Percentiles rank a stretch among this genome's conserved stretches.
Evolutionary conservation across 2,797 vertebrate genomes (phyloP).

Genomic region (Enoplosus armatus): DNA sequence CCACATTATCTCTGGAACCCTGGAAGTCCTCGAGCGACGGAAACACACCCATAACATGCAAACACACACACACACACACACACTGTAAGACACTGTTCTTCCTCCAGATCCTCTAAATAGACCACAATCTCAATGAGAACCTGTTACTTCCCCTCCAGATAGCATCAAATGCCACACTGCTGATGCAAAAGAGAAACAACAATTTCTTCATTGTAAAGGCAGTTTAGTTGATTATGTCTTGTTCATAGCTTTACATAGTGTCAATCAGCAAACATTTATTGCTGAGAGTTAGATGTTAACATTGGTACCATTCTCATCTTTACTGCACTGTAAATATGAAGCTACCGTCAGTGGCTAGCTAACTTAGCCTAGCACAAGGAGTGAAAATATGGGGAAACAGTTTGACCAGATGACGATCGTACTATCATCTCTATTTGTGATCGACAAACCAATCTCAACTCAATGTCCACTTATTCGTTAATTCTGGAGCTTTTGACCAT

Average conservation of each 20-base stretch:
- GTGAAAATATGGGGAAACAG: background rate
- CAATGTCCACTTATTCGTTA: background rate
- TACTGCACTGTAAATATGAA: background rate
- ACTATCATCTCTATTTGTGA: background rate
- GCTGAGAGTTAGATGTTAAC: background rate
- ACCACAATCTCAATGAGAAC: constrained; percentile 39
- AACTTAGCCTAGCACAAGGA: background rate
- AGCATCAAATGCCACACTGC: background rate
- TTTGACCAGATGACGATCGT: too few relatives aligned
- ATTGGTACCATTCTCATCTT: background rate
- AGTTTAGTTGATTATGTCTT: background rate
- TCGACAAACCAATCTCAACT: background rate
- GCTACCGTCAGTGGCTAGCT: background rate
- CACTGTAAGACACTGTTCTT: constrained; percentile 22
- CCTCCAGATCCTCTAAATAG: constrained; percentile 57
- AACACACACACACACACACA: constrained; percentile 11
- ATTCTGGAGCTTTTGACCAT: background rate
- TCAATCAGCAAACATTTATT: background rate
- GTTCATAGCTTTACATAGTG: background rate
- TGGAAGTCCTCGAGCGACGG: constrained; percentile 68
- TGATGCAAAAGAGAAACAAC: background rate
- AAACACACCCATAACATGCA: constrained; percentile 65
- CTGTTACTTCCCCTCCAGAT: constrained; percentile 48
- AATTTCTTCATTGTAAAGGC: background rate
- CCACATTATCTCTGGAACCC: constrained; percentile 68